Evolutionary conservation across 2,888 invertebrate species (phyloP).

Genomic region (Scaptomyza parva): DNA sequence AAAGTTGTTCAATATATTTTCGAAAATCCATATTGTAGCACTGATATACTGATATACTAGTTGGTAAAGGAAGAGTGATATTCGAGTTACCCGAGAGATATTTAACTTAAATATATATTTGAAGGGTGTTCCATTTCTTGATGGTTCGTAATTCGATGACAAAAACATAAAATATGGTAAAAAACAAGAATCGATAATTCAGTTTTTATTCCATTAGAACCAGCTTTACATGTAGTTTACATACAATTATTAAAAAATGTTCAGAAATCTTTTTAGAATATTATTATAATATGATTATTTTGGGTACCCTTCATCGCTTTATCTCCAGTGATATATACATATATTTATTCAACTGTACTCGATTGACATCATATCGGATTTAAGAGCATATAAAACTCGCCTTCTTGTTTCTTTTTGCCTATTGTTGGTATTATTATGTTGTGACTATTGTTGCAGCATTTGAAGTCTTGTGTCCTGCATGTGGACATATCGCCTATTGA

Average conservation of each 20-base stretch:
- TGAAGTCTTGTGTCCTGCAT: constrained; percentile 54
- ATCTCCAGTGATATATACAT: background rate
- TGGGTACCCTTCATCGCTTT: no score
- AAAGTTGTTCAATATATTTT: background rate
- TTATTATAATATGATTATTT: no score
- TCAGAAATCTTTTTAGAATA: no score
- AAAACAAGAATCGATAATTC: no score
- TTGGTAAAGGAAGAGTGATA: background rate
- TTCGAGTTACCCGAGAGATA: background rate
- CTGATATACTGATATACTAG: background rate
- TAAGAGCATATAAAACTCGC: background rate
- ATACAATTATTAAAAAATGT: background rate
- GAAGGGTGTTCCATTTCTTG: background rate
- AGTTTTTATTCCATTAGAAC: background rate
- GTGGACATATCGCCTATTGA: constrained; percentile 41
- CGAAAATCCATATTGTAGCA: background rate
- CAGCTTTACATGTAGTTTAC: background rate
- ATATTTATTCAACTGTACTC: background rate
- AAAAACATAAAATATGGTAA: no score
- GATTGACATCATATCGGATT: background rate
- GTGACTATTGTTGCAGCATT: constrained; percentile 43
- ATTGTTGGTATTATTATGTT: constrained; percentile 7
- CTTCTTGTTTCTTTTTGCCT: constrained; percentile 1
- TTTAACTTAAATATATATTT: no score
- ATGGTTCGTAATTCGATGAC: no score